Evolutionary conservation across 2,113 vertebrate species (phyloP), one percentile per base, ranked within the genome.

Genomic region (Scytalopus superciliaris): DNA sequence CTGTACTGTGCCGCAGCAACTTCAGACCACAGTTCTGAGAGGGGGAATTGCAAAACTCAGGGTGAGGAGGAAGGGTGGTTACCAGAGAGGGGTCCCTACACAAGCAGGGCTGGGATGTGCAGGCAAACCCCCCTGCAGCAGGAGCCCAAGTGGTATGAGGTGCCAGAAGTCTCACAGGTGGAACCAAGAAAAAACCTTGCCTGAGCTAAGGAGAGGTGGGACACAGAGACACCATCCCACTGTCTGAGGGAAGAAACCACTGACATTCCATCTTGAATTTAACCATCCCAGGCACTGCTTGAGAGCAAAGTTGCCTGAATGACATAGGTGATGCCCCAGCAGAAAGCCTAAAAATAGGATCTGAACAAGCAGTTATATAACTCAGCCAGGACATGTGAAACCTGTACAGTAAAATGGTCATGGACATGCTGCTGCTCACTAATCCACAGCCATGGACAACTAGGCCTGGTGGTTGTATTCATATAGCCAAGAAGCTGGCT

Each of bases 141-240:
- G 45, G 17, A 82, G 69, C 12, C 49, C 1, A 4, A 37, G 44
- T 8, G 24, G 39, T 4, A 11, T 0, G 1, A 76, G 14, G 31
- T 27, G 75, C 24, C 44, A 78, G 45, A 81, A 40, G 12, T 18
- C 22, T 37, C 52, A 19, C 17, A 16, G 35, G 8, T 19, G 56
- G 79, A 37, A 72, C 18, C 63, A 78, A 62, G 39, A 13, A 35
- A 45, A 70, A 47, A 37, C 17, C 23, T 10, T 12, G 35, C 13
- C 55, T 4, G 30, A 87, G 55, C 31, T 52, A 14, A 40, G 62
- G 18, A 1, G 4, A 6, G 19, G 3, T 33, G 77, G 24, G 33
- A 86, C 33, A 35, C 60, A 45, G 3, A 22, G 25, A 63, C 66
- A 89, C 33, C 8, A 33, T 19, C 39, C 52, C 40, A 24, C 0